Evolutionary conservation across 2,113 vertebrate species (phyloP), one percentile per base, ranked within the genome.

Genomic region (Clarias macrocephalus): DNA sequence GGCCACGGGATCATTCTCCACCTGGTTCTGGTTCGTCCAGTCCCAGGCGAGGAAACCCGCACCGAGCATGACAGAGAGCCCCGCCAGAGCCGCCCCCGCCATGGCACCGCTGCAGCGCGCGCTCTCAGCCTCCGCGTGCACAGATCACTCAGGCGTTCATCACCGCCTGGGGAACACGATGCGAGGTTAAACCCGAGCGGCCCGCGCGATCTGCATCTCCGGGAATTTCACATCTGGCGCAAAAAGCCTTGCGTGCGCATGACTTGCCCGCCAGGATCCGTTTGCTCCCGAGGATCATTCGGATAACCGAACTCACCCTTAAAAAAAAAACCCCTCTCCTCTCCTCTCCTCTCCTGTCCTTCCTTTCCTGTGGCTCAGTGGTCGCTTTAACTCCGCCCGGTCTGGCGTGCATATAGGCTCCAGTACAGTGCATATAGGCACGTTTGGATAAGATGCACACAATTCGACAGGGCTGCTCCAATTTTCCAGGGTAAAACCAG

Each of bases 11-110:
- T 96, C 94, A 0, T 96, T 95, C 0, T 97, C 96, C 91, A 97
- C 95, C 89, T 97, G 94, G 86, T 95, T 94, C 0, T 97, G 96
- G 87, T 96, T 96, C 94, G 96, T 94, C 95, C 96, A 95, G 91
- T 99, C 97, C 97, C 97, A 99, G 75, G 97, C 97, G 89, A 99
- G 94, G 91, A 98, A 99, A 73, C 97, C 97, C n/a, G 99, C 96
- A 89, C 97, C 97, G 87, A 99, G 94, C 83, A 98, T 95, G 77
- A 99, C 93, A 0, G 97, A 99, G 92, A 99, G 96, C 37, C 97
- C 96, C 0, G 97, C 96, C 79, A 99, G 94, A 80, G 97, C 95
- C 84, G 97, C 95, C 33, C 96, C 96, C 19, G 97, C 96, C 97
- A 97, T 96, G 90, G 52, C 82, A 87, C 91, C 33, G 70, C 68